Conservation (phyloP, 2,797 vertebrate species). For the Lophius americanus region DNA sequence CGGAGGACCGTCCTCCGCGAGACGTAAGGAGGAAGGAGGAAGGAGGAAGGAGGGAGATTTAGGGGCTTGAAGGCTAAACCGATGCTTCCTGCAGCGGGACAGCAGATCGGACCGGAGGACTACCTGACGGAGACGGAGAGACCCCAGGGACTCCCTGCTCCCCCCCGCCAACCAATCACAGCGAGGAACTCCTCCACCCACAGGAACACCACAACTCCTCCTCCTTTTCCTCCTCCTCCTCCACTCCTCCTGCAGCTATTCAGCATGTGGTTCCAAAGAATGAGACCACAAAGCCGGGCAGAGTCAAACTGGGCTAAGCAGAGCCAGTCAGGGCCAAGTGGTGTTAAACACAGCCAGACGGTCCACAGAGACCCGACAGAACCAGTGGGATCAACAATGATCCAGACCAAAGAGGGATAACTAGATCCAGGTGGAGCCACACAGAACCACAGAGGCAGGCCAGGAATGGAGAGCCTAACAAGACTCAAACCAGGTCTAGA, state of each 20-base stretch:
- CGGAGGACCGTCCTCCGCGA: no score
- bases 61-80: not conserved
- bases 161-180: slow-evolving; percentile 59
- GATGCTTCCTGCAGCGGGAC: slow-evolving; percentile 12
- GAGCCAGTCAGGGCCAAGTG: not conserved
- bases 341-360: not conserved
- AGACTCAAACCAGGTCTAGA: no score
- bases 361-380: not conserved
- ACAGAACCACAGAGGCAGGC: no score
- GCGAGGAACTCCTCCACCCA: slow-evolving; percentile 50
- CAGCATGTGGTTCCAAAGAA: slow-evolving; percentile 20
- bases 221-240: slow-evolving; percentile 46
- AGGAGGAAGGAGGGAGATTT: not conserved
- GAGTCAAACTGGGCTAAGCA: not conserved
- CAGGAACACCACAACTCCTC: slow-evolving; percentile 36
- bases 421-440: no score
- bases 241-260: slow-evolving; percentile 37
- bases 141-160: slow-evolving; percentile 57
- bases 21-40: no score
- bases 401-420: not conserved
- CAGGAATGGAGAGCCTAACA: no score
- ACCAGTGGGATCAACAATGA: not conserved
- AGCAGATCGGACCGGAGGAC: slow-evolving; percentile 11
- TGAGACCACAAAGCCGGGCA: slow-evolving; percentile 9
- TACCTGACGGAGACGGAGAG: slow-evolving; percentile 48